Evolutionary conservation across 35 echinoderm and acorn worm genomes (phyloP).

Genomic region (Ptychodera flava): DNA sequence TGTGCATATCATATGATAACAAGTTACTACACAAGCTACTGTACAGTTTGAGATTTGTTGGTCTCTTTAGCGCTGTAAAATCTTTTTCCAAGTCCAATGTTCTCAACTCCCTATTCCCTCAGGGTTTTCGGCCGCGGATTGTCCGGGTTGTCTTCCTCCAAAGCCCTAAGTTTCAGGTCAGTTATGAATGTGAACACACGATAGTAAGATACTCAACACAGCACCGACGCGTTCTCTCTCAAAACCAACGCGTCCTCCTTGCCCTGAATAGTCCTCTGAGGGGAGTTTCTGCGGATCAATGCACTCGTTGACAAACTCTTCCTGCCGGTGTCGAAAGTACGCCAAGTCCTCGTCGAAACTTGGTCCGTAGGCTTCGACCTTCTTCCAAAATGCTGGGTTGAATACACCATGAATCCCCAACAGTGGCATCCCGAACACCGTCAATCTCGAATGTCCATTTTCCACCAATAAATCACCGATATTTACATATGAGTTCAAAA

Average conservation of each 20-base stretch:
- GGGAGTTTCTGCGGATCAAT: neutral
- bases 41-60: too few species aligned
- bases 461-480: too few species aligned
- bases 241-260: neutral
- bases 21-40: too few species aligned
- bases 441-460: too few species aligned
- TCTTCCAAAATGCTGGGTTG: conserved; percentile 76
- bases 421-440: too few species aligned
- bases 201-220: neutral
- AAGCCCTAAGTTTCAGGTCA: neutral
- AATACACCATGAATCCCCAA: conserved; percentile 61
- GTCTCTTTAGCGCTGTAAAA: too few species aligned
- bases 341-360: neutral
- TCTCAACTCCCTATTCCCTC: neutral
- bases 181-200: neutral
- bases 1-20: too few species aligned
- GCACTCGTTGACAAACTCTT: neutral
- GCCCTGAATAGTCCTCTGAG: neutral
- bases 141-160: neutral
- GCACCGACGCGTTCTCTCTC: neutral
- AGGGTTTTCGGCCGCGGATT: neutral
- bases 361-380: conserved; percentile 53
- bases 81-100: neutral
- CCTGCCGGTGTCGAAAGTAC: neutral
- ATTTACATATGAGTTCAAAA: too few species aligned